These are phyloP conservation scores for Eulacestoma nigropectus DNA, from an alignment of 2,113 vertebrate species.

Conservation along the genomic window DNA sequence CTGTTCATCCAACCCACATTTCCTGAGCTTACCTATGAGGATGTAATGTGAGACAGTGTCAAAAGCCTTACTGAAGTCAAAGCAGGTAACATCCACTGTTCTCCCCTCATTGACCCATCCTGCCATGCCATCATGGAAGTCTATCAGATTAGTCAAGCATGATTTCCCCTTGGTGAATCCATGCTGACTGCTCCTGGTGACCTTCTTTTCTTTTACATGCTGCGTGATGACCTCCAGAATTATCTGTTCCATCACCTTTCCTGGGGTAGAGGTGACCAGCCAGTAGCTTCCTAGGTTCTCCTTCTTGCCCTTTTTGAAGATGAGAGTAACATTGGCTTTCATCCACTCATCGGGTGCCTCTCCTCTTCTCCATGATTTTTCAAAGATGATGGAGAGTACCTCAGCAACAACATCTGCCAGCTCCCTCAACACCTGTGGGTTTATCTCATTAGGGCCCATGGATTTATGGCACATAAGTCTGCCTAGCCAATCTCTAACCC, in stretches of 20 bases:
- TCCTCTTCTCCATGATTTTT: background rate
- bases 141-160: background rate
- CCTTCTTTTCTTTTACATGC: background rate
- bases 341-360: background rate
- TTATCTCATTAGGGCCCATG: background rate
- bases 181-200: background rate
- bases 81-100: background rate
- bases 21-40: background rate
- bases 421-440: background rate
- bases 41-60: background rate
- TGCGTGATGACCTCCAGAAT: background rate
- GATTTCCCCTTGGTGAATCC: background rate
- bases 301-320: background rate
- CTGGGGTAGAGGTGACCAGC: background rate
- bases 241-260: background rate
- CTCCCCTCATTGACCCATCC: background rate
- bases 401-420: background rate
- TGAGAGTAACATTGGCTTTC: background rate
- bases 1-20: too few relatives aligned
- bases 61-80: background rate
- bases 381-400: background rate
- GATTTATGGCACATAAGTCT: background rate
- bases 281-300: background rate
- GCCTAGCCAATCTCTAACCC: background rate
- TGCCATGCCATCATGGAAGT: background rate